Conservation (phyloP, 2,797 vertebrate species). For the Aphelocoma californica region DNA sequence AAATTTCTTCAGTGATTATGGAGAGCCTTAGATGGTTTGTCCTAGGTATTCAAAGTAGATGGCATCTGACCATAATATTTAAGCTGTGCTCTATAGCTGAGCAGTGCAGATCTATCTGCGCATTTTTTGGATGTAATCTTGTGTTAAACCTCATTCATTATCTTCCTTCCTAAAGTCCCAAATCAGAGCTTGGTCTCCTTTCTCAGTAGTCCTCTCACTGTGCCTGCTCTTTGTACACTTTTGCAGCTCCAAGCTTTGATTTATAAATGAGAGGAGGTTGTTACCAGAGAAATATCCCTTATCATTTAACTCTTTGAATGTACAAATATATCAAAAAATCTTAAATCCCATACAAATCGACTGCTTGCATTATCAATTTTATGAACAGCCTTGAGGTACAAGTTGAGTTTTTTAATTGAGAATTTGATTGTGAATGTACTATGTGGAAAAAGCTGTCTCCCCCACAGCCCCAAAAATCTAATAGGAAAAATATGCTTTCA, state of each 20-base stretch:
- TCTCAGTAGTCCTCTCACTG: neutral
- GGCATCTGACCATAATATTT: neutral
- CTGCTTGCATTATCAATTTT: neutral
- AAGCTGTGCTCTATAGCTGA: neutral
- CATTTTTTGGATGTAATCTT: neutral
- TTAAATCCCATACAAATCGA: neutral
- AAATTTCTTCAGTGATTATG: neutral
- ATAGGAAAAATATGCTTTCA: neutral
- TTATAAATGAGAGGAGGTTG: neutral
- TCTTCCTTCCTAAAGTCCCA: neutral
- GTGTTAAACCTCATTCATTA: neutral
- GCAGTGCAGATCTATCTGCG: neutral
- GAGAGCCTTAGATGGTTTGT: neutral
- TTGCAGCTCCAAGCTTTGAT: neutral
- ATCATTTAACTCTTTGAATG: neutral
- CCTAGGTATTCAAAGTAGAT: neutral
- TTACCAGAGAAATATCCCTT: neutral
- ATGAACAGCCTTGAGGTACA: neutral
- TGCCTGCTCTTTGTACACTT: neutral
- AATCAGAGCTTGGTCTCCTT: neutral
- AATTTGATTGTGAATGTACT: neutral
- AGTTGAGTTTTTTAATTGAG: neutral
- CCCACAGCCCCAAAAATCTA: fast-evolving
- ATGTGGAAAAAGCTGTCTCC: neutral
- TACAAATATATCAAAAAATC: neutral